Percentiles rank a stretch among this genome's conserved stretches.
phyloP scores from a whole-genome alignment of 2,113 vertebrate species.

The Sciurus niger region DNA sequence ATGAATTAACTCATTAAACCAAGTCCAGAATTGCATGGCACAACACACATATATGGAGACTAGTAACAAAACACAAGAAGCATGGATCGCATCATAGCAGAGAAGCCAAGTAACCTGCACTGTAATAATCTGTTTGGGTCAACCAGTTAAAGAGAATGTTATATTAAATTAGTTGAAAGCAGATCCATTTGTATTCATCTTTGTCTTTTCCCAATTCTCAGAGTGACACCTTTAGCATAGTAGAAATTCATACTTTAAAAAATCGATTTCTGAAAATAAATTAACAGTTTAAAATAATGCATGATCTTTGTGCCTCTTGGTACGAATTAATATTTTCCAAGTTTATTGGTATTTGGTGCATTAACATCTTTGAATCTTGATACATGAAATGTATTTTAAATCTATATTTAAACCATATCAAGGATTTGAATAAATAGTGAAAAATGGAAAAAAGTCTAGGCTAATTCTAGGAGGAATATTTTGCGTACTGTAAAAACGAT shows the following conservation, averaged over 20 bases:
- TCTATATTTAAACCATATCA: background rate
- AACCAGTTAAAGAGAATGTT: background rate
- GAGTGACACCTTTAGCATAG: background rate
- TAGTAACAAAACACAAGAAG: background rate
- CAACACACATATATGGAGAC: background rate
- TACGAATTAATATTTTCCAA: background rate
- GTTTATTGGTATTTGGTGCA: background rate
- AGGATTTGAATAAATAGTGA: background rate
- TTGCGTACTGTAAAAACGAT: background rate
- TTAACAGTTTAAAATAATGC: background rate
- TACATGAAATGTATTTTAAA: background rate
- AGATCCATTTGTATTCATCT: background rate
- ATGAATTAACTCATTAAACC: slow-evolving; percentile 12
- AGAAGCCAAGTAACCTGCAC: background rate
- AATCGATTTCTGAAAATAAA: background rate
- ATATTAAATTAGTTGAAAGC: background rate
- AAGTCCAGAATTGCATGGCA: background rate
- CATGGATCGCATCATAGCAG: background rate
- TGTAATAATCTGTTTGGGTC: background rate
- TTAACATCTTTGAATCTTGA: slow-evolving; percentile 5
- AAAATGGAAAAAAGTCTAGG: background rate
- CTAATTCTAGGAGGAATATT: slow-evolving; percentile 35
- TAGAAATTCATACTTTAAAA: background rate
- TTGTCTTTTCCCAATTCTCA: background rate
- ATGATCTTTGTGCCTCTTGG: background rate